Base-by-base conservation (phyloP, 2,797 vertebrate genomes). In the Chelon labrosus region DNA sequence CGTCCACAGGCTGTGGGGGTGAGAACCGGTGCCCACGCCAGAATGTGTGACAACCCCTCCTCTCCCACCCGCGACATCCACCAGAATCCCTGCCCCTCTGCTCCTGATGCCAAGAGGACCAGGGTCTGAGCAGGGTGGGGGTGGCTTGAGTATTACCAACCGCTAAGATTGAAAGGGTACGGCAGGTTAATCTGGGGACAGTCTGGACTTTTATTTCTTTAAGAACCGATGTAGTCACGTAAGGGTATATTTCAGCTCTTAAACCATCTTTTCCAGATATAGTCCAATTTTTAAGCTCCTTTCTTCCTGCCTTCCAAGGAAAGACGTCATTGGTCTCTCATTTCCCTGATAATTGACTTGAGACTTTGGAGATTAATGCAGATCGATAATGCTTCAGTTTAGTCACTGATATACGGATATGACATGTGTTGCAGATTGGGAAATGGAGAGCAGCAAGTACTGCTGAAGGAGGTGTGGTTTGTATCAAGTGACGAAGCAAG, bases 11-110 rank as follows among this genome's bases (percentile, higher is more conserved):
- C 77, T 79, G 70, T 27, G 67, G 78, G 83, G 79, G 79, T 85
- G 88, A 90, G 84, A 88, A 89, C 79, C n/a, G 70, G 70, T 69
- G 82, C 79, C 84, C 70, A 53, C 16, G 83, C 86, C 86, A 90
- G 80, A 89, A 90, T 87, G 79, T 86, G 84, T 79, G 61, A 75
- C 68, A 58, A 44, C 75, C 67, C 74, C 65, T 5, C 35, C 39
- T 41, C 12, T 22, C 61, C 25, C 27, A 16, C 41, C 17, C 51
- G 42, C 38, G 25, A 51, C 59, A 57, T 25, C 62, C 67, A 41
- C n/a, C 67, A 22, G 0, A 67, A 39, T 70, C 83, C 78, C 55
- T 71, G 38, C 77, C 66, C 59, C 55, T 81, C 57, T 46, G 41
- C 73, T 79, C 64, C 65, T 68, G 57, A 84, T 83, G 76, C 79